Base-by-base conservation (phyloP, 2,113 vertebrate species). In the Periophthalmodon schlosseri region DNA sequence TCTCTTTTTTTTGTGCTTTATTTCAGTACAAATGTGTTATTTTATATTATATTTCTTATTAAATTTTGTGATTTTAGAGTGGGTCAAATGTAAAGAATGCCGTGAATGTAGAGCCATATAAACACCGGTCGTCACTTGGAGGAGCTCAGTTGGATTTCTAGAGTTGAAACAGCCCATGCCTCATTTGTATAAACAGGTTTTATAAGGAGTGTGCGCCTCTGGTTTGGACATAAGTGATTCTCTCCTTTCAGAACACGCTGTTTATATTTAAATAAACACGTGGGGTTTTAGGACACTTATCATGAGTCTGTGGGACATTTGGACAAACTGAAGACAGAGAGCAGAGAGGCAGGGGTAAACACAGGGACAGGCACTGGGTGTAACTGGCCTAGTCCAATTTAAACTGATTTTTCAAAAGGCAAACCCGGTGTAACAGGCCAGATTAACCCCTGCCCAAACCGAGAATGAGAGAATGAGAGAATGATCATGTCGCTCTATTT, bases 321-420 rank as follows among this genome's bases (percentile, higher is more conserved):
- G 79, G 69, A 39, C 64, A 57, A 24, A 1, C 61, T 78, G 34
- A 82, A 74, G 86, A 91, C 73, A 58, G 47, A 87, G 69, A 82
- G 82, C 86, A 86, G 85, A 78, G 47, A 72, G 77, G 71, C 71
- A 7, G 4, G 23, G 49, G 72, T 85, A 88, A 86, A 86, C 83
- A 79, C n/a, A 0, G 3, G 76, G 83, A 85, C 82, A 78, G 84
- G 61, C 60, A 75, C 70, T 23, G 57, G 23, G 13, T 14, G 23
- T 5, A 24, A 24, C 57, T 1, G 56, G 10, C 28, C 28, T 28
- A 28, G 28, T 28, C 8, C 39, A 44, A 44, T 44, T 2, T 44
- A 44, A 28, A 28, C 1, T 28, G 1, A 28, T 28, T 28, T 28
- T 28, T 28, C 28, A 28, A 28, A 28, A 28, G 1, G 28, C 28